Conservation (phyloP, 2,888 invertebrate genomes). For the Drosophila bunnanda region DNA sequence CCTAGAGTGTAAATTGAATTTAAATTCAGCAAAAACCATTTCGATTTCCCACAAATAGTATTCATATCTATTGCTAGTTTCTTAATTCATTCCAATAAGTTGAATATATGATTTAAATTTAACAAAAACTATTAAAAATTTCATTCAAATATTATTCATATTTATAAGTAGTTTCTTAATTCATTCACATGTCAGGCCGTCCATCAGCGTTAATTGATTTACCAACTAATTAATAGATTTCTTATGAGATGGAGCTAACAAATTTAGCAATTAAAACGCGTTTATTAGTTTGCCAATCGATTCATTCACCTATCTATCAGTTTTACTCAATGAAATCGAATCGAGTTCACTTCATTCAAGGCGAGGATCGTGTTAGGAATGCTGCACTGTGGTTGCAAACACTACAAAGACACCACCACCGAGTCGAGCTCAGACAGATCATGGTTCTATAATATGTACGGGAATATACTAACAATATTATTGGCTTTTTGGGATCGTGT, state of each 20-base stretch:
- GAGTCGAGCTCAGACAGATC: conserved; percentile 23
- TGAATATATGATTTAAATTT: neutral
- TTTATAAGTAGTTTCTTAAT: neutral
- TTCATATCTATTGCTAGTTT: too few species aligned
- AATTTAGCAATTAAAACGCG: conserved; percentile 7
- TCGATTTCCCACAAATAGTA: too few species aligned
- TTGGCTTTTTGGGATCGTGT: conserved; percentile 35
- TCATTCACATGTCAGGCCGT: neutral
- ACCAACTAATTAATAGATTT: neutral
- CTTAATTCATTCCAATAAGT: neutral
- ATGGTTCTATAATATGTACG: conserved; percentile 31
- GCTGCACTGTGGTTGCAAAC: conserved; percentile 31
- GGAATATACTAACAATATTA: conserved; percentile 24
- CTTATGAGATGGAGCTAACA: neutral
- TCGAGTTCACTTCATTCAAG: conserved; percentile 14
- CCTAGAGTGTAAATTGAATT: too few species aligned
- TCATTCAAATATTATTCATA: neutral
- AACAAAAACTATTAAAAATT: too few species aligned
- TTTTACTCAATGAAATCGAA: conserved; percentile 25
- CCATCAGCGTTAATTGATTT: neutral
- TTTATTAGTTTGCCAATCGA: conserved; percentile 12
- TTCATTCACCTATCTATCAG: conserved; percentile 7
- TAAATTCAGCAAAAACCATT: too few species aligned
- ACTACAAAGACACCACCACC: conserved; percentile 21
- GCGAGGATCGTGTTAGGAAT: conserved; percentile 26